Conservation (phyloP, 2,888 invertebrate species). For the Drosophila infuscata region DNA sequence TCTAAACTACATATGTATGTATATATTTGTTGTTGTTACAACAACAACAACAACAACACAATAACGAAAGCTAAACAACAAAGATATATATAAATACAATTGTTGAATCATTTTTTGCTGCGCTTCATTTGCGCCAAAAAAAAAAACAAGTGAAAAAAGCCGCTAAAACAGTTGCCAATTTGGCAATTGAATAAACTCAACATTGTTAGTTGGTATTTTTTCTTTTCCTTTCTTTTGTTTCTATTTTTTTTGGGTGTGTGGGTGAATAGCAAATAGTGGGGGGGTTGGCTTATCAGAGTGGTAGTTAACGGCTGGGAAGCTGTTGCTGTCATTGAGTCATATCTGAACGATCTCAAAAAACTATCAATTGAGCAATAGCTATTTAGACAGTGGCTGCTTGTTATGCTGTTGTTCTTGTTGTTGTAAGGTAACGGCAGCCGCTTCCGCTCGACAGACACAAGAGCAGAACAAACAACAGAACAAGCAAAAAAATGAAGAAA, state of each 20-base stretch:
- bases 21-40: not conserved
- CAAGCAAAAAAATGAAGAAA: constrained; percentile 35
- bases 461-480: constrained; percentile 41
- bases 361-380: constrained; percentile 58
- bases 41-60: not conserved
- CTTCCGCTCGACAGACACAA: constrained; percentile 55
- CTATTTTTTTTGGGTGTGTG: not conserved
- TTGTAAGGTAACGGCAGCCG: constrained; percentile 59
- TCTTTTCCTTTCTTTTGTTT: not conserved
- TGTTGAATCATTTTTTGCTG: constrained; percentile 50
- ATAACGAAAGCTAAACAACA: constrained; percentile 2
- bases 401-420: constrained; percentile 23
- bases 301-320: constrained; percentile 42
- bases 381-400: constrained; percentile 69
- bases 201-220: constrained; percentile 22
- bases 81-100: constrained; percentile 22
- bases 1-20: constrained; percentile 19
- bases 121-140: constrained; percentile 43
- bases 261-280: not conserved
- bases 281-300: constrained; percentile 31
- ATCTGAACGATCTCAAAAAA: constrained; percentile 36
- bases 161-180: constrained; percentile 52
- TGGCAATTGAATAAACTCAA: constrained; percentile 39
- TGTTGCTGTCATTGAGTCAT: constrained; percentile 41
- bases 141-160: not conserved